Conservation (phyloP, 2,113 vertebrate genomes). For the Lathamus discolor region DNA sequence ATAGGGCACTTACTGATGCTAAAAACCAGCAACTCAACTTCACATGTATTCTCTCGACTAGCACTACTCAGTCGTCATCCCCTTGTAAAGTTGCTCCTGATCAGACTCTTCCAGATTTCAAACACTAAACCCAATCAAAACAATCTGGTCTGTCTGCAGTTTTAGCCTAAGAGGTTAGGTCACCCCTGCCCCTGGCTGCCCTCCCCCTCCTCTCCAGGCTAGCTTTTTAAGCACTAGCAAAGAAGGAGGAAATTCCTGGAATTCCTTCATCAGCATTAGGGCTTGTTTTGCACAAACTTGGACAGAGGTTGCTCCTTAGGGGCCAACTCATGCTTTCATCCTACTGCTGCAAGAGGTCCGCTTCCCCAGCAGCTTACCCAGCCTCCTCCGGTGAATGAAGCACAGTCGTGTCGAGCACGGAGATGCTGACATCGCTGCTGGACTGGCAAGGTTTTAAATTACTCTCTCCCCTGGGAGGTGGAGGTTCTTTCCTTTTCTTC, state of each 20-base stretch:
- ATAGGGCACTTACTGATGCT: background rate
- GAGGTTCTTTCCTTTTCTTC: slow-evolving; percentile 86
- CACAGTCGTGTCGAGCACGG: slow-evolving; percentile 53
- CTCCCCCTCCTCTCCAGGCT: slow-evolving; percentile 1
- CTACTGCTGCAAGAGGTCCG: background rate
- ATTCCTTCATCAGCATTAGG: slow-evolving; percentile 62
- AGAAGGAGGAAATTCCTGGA: slow-evolving; percentile 68
- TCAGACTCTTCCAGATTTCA: slow-evolving; percentile 1
- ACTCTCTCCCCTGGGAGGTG: slow-evolving; percentile 36
- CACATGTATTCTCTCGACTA: background rate
- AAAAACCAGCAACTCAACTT: background rate
- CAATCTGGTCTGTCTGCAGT: background rate
- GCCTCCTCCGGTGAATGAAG: slow-evolving; percentile 60
- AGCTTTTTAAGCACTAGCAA: slow-evolving; percentile 20
- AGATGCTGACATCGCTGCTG: slow-evolving; percentile 75
- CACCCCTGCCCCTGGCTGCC: background rate
- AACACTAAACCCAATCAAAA: background rate
- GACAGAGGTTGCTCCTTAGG: slow-evolving; percentile 16
- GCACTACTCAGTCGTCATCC: background rate
- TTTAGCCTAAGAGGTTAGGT: background rate
- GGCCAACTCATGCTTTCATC: slow-evolving; percentile 27
- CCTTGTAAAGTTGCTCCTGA: background rate
- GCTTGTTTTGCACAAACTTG: slow-evolving; percentile 59
- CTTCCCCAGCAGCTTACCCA: slow-evolving; percentile 75
- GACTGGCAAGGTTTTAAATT: slow-evolving; percentile 80